Conservation (phyloP, 1,140 invertebrate species). For the Chelonus insularis region DNA sequence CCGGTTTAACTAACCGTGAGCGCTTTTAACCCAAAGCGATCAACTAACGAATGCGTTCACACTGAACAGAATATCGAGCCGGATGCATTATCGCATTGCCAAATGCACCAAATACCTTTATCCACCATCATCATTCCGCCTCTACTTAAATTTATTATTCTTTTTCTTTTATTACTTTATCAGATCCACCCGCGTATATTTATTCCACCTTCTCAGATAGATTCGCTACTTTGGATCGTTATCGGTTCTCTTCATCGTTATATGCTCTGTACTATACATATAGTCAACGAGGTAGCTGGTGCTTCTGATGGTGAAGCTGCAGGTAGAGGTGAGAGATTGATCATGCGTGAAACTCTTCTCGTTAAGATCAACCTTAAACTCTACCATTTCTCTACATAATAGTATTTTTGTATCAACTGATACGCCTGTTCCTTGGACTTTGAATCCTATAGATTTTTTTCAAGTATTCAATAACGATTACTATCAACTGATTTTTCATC, state of each 20-base stretch:
- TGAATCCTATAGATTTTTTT: too few relatives aligned
- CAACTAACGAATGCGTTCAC: constrained; percentile 40
- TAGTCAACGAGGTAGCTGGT: too few relatives aligned
- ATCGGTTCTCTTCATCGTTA: constrained; percentile 6
- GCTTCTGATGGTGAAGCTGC: neutral
- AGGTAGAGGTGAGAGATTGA: neutral
- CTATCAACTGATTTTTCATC: too few relatives aligned
- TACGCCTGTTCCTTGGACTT: too few relatives aligned
- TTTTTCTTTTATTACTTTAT: neutral
- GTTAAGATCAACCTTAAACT: too few relatives aligned
- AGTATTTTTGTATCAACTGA: too few relatives aligned
- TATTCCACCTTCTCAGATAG: neutral
- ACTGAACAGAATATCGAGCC: constrained; percentile 40
- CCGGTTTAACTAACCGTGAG: constrained; percentile 50
- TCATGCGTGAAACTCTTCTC: constrained; percentile 1
- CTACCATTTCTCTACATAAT: too few relatives aligned
- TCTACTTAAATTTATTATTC: neutral
- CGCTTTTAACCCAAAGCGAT: constrained; percentile 44
- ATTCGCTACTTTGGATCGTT: constrained; percentile 18
- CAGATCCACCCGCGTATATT: constrained; percentile 1
- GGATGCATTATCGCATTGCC: constrained; percentile 25
- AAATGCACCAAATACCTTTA: constrained; percentile 13
- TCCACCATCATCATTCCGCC: constrained; percentile 1
- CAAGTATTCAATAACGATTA: too few relatives aligned
- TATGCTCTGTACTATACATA: neutral